Base-by-base conservation (phyloP, 2,113 vertebrate species). In the Amphiprion ocellaris region DNA sequence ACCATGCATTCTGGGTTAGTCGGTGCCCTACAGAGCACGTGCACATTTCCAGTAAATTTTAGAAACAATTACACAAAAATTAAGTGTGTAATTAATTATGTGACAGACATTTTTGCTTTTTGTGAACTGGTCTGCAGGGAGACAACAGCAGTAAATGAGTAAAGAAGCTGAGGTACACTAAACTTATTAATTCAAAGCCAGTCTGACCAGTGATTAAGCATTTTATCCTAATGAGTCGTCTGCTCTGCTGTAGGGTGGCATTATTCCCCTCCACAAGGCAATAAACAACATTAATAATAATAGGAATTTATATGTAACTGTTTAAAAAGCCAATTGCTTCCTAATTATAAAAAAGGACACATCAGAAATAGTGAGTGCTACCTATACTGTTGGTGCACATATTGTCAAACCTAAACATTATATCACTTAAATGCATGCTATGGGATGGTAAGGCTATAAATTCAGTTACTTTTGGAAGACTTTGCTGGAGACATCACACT, bases 1-100 rank as follows among this genome's bases (percentile, higher is more conserved):
- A 81, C 77, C 41, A 77, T 70, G 49, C 63, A 56, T 86, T 76
- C 33, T 70, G 54, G 15, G 39, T 76, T 39, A 62, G 69, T 69
- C 66, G 58, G 15, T 39, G 47, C 23, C 39, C 73, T 58, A 37
- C 53, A 28, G 64, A 65, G 53, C 79, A 28, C 26, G 1, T 14
- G 3, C 62, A 49, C 10, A 15, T 61, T 84, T 77, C 56, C 61
- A 52, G 53, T 66, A 16, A 53, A 63, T 79, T 77, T 84, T 58
- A 44, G 46, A 67, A 72, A 73, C 19, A 89, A 77, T 54, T 46
- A 65, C 46, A 70, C 19, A 37, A 19, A 41, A 63, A 49, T 12
- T 16, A 23, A 61, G 81, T 71, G 80, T 49, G 21, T 61, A 71
- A 77, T 77, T 70, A 80, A 53, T 30, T 26, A 58, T 64, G 37